These are phyloP conservation scores for Poecilobothrus nobilitatus DNA, from an alignment of 2,888 invertebrate genomes.

Conservation along the genomic window DNA sequence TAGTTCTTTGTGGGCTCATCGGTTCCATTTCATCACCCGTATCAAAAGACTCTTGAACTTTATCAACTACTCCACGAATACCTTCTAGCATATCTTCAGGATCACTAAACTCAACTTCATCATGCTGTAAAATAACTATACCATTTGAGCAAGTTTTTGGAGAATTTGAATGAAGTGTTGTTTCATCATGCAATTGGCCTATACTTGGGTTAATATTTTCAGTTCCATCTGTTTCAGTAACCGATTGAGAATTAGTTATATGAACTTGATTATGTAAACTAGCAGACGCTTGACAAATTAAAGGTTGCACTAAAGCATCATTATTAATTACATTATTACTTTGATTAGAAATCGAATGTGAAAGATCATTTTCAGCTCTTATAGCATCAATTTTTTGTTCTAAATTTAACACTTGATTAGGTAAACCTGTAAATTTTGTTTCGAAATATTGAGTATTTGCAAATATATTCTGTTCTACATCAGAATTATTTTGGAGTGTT, in stretches of 20 bases:
- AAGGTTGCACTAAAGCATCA: background rate
- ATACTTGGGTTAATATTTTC: background rate
- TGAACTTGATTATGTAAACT: background rate
- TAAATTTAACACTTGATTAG: slow-evolving; percentile 5
- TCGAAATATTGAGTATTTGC: background rate
- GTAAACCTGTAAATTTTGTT: background rate
- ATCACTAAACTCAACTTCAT: slow-evolving; percentile 67
- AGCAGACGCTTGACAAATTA: background rate
- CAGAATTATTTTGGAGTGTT: background rate
- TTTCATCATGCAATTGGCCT: background rate
- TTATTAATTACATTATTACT: background rate
- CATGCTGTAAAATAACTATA: slow-evolving; percentile 21
- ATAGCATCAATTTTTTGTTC: slow-evolving; percentile 7
- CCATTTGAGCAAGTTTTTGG: background rate
- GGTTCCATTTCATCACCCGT: slow-evolving; percentile 42
- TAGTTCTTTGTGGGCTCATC: slow-evolving; percentile 33
- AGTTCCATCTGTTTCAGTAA: background rate
- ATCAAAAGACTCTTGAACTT: slow-evolving; percentile 40
- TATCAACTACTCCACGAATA: slow-evolving; percentile 66
- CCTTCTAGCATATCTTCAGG: slow-evolving; percentile 81
- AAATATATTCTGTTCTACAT: background rate
- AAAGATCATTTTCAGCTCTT: slow-evolving; percentile 2
- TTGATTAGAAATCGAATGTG: background rate
- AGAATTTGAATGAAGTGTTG: background rate
- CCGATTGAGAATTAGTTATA: background rate